These are phyloP conservation scores for Clarias gariepinus DNA, from an alignment of 2,113 vertebrate genomes.

Conservation along the genomic window DNA sequence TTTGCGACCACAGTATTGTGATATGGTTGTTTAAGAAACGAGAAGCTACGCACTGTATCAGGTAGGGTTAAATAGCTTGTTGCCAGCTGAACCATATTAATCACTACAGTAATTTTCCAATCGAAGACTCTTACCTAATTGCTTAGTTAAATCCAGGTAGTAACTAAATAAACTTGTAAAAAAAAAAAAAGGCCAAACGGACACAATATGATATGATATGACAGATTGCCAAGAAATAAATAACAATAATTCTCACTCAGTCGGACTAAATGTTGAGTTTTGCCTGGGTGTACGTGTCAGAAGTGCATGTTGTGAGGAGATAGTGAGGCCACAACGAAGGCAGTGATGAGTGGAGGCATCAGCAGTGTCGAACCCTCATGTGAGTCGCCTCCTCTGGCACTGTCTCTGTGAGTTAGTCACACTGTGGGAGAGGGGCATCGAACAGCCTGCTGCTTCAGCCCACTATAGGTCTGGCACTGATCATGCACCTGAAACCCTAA, in stretches of 20 bases:
- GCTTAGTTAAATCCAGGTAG: too few species aligned
- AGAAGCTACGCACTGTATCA: too few species aligned
- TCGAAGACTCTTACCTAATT: too few species aligned
- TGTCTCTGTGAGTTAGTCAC: constrained; percentile 73
- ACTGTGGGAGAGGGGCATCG: constrained; percentile 60
- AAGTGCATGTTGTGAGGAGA: constrained; percentile 67
- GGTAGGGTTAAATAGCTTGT: too few species aligned
- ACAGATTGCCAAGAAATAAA: constrained; percentile 33
- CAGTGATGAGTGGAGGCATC: constrained; percentile 53
- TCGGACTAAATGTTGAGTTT: constrained; percentile 53
- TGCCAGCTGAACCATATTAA: too few species aligned
- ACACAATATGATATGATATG: not conserved
- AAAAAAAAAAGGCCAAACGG: not conserved
- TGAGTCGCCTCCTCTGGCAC: constrained; percentile 60
- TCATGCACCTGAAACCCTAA: constrained; percentile 45
- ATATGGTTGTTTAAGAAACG: too few species aligned
- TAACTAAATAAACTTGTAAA: too few species aligned
- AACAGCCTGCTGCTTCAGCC: constrained; percentile 45
- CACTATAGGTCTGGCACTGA: constrained; percentile 59
- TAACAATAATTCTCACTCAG: constrained; percentile 49
- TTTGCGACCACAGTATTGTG: too few species aligned
- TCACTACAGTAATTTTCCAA: too few species aligned
- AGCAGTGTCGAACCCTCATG: constrained; percentile 41
- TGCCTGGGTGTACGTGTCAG: constrained; percentile 56
- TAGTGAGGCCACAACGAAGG: constrained; percentile 63